phyloP scores from a whole-genome alignment of 2,113 vertebrate species.

The Sturnus vulgaris region DNA sequence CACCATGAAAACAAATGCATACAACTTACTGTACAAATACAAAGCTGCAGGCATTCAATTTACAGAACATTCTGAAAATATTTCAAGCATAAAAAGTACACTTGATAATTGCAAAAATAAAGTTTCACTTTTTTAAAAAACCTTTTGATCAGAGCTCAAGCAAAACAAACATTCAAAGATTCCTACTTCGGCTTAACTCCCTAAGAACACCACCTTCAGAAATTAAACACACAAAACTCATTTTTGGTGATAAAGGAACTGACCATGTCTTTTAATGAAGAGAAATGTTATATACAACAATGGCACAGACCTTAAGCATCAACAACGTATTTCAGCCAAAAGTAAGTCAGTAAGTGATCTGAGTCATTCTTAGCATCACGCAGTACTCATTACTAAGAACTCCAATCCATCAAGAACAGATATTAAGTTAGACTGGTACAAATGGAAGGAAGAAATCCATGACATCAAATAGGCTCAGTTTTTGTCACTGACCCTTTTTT shows the following conservation, averaged over 20 bases:
- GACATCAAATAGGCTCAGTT: conserved; percentile 30
- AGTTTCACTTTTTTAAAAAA: conserved; percentile 65
- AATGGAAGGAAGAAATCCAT: conserved; percentile 32
- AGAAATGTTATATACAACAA: conserved; percentile 50
- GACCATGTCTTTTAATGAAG: not conserved
- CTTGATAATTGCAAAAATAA: conserved; percentile 76
- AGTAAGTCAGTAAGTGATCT: conserved; percentile 32
- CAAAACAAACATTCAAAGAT: conserved; percentile 55
- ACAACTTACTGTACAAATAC: conserved; percentile 48
- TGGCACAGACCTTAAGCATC: conserved; percentile 18
- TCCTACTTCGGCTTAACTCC: conserved; percentile 28
- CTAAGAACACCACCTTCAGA: conserved; percentile 14
- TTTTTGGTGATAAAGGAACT: conserved; percentile 7
- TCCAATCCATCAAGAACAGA: conserved; percentile 21
- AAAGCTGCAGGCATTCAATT: conserved; percentile 56
- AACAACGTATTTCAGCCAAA: conserved; percentile 40
- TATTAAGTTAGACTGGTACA: conserved; percentile 8
- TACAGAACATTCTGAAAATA: conserved; percentile 62
- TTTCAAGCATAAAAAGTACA: conserved; percentile 72
- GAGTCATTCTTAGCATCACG: conserved; percentile 35
- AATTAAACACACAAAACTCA: not conserved
- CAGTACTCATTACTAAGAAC: conserved; percentile 10
- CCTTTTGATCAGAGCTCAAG: conserved; percentile 70
- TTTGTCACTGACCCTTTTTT: conserved; percentile 29
- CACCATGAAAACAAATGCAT: not conserved